These are phyloP conservation scores for Zalophus californianus DNA, from an alignment of 2,797 vertebrate genomes.

Conservation along the genomic window DNA sequence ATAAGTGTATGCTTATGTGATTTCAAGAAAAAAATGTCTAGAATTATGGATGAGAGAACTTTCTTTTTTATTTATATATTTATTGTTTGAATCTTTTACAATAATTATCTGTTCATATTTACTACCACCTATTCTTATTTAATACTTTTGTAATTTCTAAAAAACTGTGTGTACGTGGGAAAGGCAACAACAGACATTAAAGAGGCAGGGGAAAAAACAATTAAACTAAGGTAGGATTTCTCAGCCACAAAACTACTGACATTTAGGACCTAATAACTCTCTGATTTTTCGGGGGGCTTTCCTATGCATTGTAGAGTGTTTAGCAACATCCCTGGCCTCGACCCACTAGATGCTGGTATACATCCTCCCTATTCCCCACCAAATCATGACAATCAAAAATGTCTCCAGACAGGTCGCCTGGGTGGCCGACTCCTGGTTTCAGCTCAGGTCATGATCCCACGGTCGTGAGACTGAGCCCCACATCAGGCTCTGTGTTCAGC, in stretches of 20 bases:
- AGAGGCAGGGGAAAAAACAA: neutral
- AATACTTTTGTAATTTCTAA: neutral
- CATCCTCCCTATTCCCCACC: neutral
- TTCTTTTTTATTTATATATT: neutral
- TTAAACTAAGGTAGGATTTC: neutral
- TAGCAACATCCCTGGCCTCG: neutral
- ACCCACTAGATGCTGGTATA: neutral
- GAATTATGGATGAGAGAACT: neutral
- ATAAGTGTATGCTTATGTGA: neutral
- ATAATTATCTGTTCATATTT: constrained; percentile 5
- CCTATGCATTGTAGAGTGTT: neutral
- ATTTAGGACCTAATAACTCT: neutral
- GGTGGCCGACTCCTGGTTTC: neutral
- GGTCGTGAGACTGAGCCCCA: neutral
- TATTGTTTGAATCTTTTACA: neutral
- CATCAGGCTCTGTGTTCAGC: neutral
- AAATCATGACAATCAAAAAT: neutral
- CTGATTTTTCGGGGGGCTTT: neutral
- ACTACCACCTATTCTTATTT: constrained; percentile 29
- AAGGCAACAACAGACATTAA: neutral
- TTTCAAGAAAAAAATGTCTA: constrained; percentile 23
- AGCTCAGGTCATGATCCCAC: neutral
- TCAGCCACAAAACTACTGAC: neutral
- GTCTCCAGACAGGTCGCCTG: neutral
- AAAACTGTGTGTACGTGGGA: neutral